phyloP scores from a whole-genome alignment of 2,888 invertebrate genomes.

The Athripsodes cinereus region DNA sequence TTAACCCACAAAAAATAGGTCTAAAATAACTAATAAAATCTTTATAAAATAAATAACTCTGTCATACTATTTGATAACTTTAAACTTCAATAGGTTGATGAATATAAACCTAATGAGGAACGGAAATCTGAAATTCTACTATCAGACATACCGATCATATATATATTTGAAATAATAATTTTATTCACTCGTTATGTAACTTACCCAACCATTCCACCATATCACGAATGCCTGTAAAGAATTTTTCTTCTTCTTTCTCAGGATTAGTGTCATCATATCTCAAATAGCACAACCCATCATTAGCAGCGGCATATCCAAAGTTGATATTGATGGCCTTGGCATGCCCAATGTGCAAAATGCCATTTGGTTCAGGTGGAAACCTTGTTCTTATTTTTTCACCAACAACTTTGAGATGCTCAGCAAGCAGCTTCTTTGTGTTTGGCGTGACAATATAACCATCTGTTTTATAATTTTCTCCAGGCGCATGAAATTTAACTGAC shows the following conservation, averaged over 20 bases:
- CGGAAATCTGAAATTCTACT: background rate
- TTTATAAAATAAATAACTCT: too few relatives aligned
- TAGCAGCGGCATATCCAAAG: conserved; percentile 95
- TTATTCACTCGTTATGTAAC: too few relatives aligned
- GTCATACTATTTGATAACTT: too few relatives aligned
- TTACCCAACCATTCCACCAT: conserved; percentile 96
- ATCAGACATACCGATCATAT: too few relatives aligned
- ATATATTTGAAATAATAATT: too few relatives aligned
- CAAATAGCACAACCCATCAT: conserved; percentile 80
- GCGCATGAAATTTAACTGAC: conserved; percentile 86
- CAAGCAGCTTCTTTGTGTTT: conserved; percentile 75
- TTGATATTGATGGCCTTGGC: conserved; percentile 99
- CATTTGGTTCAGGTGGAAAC: conserved; percentile 99
- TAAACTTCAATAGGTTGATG: background rate
- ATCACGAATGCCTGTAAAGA: conserved; percentile 89
- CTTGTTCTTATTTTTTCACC: conserved; percentile 86
- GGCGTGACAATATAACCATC: conserved; percentile 93
- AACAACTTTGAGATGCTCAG: conserved; percentile 80
- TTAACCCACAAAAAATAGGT: too few relatives aligned
- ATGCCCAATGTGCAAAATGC: conserved; percentile 98
- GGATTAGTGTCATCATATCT: conserved; percentile 99
- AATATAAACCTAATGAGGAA: background rate
- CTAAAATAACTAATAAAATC: too few relatives aligned
- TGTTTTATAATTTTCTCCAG: conserved; percentile 95
- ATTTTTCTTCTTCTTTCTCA: conserved; percentile 98